These are phyloP conservation scores for Xerus inauris DNA, from an alignment of 2,113 vertebrate species.

Conservation along the genomic window DNA sequence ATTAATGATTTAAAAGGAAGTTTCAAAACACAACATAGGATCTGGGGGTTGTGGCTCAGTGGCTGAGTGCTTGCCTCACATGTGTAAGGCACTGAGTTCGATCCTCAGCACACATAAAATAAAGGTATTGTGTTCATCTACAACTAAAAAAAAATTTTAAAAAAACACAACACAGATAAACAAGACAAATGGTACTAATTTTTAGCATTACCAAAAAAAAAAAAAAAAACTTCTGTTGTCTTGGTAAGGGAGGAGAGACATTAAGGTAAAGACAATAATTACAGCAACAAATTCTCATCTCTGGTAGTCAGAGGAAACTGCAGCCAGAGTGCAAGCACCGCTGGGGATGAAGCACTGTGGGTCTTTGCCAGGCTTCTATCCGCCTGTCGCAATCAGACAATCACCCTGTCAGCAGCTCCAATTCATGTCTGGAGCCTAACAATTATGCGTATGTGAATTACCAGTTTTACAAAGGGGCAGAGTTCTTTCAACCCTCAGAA, in stretches of 20 bases:
- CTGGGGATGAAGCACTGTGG: conserved; percentile 16
- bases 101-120: too few relatives aligned
- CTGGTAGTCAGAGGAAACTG: conserved; percentile 19
- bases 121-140: too few relatives aligned
- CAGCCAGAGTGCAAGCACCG: neutral
- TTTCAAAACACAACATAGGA: conserved; percentile 23
- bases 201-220: neutral
- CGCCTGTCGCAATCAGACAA: neutral
- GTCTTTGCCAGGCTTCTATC: conserved; percentile 62
- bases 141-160: too few relatives aligned
- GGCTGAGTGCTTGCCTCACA: too few relatives aligned
- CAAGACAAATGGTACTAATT: conserved; percentile 12
- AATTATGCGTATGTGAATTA: conserved; percentile 46
- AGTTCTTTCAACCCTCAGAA: conserved; percentile 18
- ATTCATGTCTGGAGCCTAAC: conserved; percentile 41
- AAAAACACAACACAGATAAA: neutral
- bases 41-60: too few relatives aligned
- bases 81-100: too few relatives aligned
- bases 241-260: neutral
- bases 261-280: neutral
- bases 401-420: conserved; percentile 57
- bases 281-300: neutral
- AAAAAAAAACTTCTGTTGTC: neutral
- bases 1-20: neutral
- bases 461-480: conserved; percentile 45